Conservation (phyloP, 2,888 invertebrate species). For the Tipula confusa region DNA sequence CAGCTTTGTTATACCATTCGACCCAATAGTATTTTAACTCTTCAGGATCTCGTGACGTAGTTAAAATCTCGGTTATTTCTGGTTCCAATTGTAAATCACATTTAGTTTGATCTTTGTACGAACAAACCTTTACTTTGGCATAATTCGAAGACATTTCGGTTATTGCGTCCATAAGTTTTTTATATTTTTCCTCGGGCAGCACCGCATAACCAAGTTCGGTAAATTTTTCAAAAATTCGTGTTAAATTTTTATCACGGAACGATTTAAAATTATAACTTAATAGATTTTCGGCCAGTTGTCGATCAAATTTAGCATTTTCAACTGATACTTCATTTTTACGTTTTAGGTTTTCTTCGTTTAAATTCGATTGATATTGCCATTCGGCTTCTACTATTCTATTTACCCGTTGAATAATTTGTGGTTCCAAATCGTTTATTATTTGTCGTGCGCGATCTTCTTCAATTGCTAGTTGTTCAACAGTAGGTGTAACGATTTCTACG, state of each 20-base stretch:
- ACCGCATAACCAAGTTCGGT: conserved; percentile 69
- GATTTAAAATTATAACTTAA: conserved; percentile 65
- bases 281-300: conserved; percentile 41
- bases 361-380: conserved; percentile 73
- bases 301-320: conserved; percentile 43
- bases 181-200: conserved; percentile 63
- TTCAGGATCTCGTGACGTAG: conserved; percentile 67
- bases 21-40: conserved; percentile 74
- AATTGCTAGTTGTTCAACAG: background rate
- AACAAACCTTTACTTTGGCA: conserved; percentile 72
- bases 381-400: conserved; percentile 56
- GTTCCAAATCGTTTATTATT: background rate
- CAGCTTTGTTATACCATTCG: conserved; percentile 72
- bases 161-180: conserved; percentile 57
- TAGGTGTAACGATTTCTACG: background rate
- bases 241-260: conserved; percentile 62
- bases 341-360: conserved; percentile 66
- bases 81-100: conserved; percentile 72
- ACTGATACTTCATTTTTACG: conserved; percentile 46
- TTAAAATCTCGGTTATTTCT: conserved; percentile 65
- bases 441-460: background rate
- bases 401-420: conserved; percentile 54
- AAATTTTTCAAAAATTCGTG: conserved; percentile 70
- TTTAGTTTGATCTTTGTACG: conserved; percentile 57
- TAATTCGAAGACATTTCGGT: conserved; percentile 73